phyloP scores from a whole-genome alignment of 1,140 invertebrate genomes.

The Acromyrmex echinatior region DNA sequence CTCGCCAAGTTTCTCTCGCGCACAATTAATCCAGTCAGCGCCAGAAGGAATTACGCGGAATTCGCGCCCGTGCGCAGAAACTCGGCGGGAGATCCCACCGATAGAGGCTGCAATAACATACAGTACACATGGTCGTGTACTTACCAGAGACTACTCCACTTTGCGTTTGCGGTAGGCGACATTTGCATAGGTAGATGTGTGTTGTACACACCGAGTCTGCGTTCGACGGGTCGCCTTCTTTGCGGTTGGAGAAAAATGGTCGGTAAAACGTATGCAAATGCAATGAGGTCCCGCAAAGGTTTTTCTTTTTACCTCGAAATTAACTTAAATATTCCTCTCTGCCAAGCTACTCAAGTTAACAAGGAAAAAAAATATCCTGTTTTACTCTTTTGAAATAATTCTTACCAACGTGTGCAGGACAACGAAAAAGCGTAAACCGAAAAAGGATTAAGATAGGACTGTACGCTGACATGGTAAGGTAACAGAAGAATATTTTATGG shows the following conservation, averaged over 20 bases:
- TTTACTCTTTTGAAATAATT: background rate
- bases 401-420: background rate
- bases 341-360: background rate
- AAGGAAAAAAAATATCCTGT: background rate
- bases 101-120: constrained; percentile 40
- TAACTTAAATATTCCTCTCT: background rate
- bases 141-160: constrained; percentile 14
- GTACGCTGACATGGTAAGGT: background rate
- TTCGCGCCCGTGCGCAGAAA: constrained; percentile 35
- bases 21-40: constrained; percentile 71
- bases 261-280: constrained; percentile 34
- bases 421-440: background rate
- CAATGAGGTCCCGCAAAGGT: background rate
- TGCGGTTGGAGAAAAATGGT: constrained; percentile 12
- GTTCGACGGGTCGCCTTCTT: constrained; percentile 2
- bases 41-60: constrained; percentile 69
- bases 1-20: constrained; percentile 66
- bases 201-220: background rate
- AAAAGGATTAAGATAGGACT: background rate
- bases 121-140: constrained; percentile 24
- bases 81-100: constrained; percentile 20
- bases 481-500: constrained; percentile 22
- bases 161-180: constrained; percentile 20
- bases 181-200: constrained; percentile 40
- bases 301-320: background rate